These are phyloP conservation scores for Myripristis jacobus DNA, from an alignment of 2,797 vertebrate genomes.

Conservation along the genomic window DNA sequence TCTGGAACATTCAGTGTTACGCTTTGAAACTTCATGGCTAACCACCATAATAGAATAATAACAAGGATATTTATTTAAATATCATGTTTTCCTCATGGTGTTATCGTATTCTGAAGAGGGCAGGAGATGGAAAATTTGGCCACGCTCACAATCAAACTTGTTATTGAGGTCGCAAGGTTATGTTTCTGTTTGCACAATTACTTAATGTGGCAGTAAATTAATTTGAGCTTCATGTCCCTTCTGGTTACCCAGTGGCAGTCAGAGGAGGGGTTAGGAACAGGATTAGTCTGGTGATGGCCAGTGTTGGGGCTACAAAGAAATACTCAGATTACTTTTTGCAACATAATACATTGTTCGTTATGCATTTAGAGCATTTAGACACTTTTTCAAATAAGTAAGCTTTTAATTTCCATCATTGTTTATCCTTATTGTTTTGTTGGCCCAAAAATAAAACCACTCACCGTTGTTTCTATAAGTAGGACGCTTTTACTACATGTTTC, in stretches of 20 bases:
- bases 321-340: too few species aligned
- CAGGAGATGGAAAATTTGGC: slow-evolving; percentile 7
- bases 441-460: too few species aligned
- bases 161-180: slow-evolving; percentile 45
- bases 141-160: slow-evolving; percentile 57
- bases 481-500: too few species aligned
- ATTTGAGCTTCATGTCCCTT: slow-evolving; percentile 59
- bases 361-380: too few species aligned
- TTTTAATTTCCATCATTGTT: too few species aligned
- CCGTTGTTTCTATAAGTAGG: too few species aligned
- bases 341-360: too few species aligned
- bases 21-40: slow-evolving; percentile 53
- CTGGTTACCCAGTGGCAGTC: slow-evolving; percentile 58
- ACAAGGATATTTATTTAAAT: slow-evolving; percentile 35
- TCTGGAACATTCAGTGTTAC: slow-evolving; percentile 53
- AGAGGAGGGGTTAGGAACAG: slow-evolving; percentile 47
- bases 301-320: too few species aligned
- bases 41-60: slow-evolving; percentile 59
- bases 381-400: too few species aligned
- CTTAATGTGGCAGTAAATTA: slow-evolving; percentile 55
- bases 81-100: slow-evolving; percentile 39
- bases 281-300: slow-evolving; percentile 62
- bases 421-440: too few species aligned
- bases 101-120: slow-evolving; percentile 17
- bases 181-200: slow-evolving; percentile 43